Conservation (phyloP, 1,140 invertebrate genomes). For the Zaprionus ornatus region DNA sequence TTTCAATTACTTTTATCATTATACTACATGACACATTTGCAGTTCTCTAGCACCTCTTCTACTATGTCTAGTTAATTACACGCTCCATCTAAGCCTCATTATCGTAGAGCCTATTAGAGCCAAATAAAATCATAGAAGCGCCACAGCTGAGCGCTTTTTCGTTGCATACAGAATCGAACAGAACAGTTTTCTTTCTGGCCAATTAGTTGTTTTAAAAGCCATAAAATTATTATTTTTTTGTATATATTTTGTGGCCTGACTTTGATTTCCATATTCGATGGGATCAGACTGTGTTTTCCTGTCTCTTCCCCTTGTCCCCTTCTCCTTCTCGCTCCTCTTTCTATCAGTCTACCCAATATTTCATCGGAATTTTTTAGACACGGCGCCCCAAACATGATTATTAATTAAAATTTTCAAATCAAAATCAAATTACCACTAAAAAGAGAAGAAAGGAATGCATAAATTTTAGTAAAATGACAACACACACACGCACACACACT, state of each 20-base stretch:
- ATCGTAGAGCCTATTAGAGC: slow-evolving; percentile 25
- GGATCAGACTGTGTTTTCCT: slow-evolving; percentile 11
- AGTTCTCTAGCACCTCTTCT: neutral
- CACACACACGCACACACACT: slow-evolving; percentile 18
- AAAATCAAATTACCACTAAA: slow-evolving; percentile 77
- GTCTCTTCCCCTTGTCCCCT: neutral
- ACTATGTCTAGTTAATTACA: neutral
- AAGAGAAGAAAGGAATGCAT: slow-evolving; percentile 61
- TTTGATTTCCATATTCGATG: slow-evolving; percentile 49
- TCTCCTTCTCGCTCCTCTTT: neutral
- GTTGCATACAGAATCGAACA: slow-evolving; percentile 10
- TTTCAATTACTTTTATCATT: neutral
- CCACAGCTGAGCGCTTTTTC: slow-evolving; percentile 41
- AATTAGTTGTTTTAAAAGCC: slow-evolving; percentile 66
- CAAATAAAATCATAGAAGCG: slow-evolving; percentile 21
- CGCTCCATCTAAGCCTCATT: slow-evolving; percentile 1
- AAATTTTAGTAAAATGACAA: slow-evolving; percentile 55
- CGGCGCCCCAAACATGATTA: slow-evolving; percentile 56
- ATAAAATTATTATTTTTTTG: slow-evolving; percentile 58
- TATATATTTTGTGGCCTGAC: slow-evolving; percentile 29
- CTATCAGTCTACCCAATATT: slow-evolving; percentile 37
- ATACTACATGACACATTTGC: neutral
- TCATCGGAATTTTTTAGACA: slow-evolving; percentile 55
- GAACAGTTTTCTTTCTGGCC: slow-evolving; percentile 41
- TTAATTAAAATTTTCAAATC: slow-evolving; percentile 77